Base-by-base conservation (phyloP, 1,140 invertebrate species). In the Monomorium pharaonis region DNA sequence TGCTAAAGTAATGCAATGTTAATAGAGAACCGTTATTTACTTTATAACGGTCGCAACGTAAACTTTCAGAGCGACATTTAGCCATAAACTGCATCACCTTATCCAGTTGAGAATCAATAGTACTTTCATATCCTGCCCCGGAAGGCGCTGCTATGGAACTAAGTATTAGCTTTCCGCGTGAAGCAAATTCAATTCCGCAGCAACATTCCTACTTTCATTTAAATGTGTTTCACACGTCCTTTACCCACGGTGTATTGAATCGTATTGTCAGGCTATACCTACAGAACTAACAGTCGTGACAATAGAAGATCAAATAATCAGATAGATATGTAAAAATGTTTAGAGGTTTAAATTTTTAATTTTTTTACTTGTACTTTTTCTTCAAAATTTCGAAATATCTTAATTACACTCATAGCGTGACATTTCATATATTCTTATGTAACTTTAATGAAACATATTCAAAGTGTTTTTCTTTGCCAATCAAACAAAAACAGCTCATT, bases 111-210 rank as follows among this genome's bases (percentile, higher is more conserved):
- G 74, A 47, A 54, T 77, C 62, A 83, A 84, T 86, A 81, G 86
- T 88, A 88, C 88, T 85, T 78, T 74, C 83, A 86, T 88, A 84
- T 86, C 65, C 76, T 76, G 24, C 33, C 21, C 47, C 47, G 63
- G 62, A 74, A 85, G 75, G 58, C 44, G 58, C 51, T 65, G 47
- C 72, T 21, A 24, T 27, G n/a, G 18, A 60, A 54, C 47, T 14
- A 76, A 84, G 60, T 18, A 16, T 60, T 60, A 49, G 49, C 37
- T 49, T 72, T 76, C 60, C 56, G 42, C 30, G n/a, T 27, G 16
- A 84, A 63, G 14, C 27, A 42, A 74, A 83, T 47, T 37, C 16
- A 77, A 77, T 77, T 77, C 56, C 74, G 56, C 42, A 47, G 21
- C 21, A 76, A 76, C 24, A 30, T 62, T 62, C 37, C 37, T 60